Conservation (phyloP, 2,888 invertebrate genomes). For the Serripes groenlandicus region DNA sequence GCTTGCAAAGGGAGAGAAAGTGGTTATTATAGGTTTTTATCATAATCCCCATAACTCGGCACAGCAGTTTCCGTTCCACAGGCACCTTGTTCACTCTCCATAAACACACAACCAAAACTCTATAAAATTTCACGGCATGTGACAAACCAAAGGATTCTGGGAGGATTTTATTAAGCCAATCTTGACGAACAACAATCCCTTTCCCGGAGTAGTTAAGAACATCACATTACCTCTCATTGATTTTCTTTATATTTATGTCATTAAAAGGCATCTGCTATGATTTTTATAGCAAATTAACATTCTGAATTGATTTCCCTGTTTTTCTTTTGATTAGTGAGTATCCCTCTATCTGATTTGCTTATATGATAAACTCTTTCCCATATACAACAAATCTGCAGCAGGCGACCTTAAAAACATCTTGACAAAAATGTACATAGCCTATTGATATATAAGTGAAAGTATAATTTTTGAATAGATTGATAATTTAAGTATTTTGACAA, state of each 20-base stretch:
- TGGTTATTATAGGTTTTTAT: too few species aligned
- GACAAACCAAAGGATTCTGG: slow-evolving; percentile 21
- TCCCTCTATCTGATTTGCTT: too few species aligned
- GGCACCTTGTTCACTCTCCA: neutral
- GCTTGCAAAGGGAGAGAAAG: too few species aligned
- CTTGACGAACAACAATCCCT: slow-evolving; percentile 13
- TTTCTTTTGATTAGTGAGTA: neutral
- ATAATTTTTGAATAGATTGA: too few species aligned
- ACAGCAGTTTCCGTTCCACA: too few species aligned
- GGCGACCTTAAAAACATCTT: too few species aligned
- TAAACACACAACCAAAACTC: neutral
- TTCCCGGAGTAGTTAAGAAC: slow-evolving; percentile 16
- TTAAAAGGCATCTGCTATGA: slow-evolving; percentile 6
- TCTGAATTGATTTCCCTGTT: neutral
- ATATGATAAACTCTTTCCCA: too few species aligned
- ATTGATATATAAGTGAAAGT: too few species aligned
- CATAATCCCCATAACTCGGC: too few species aligned
- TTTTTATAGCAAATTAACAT: slow-evolving; percentile 9
- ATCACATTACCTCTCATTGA: slow-evolving; percentile 10
- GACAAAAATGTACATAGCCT: too few species aligned
- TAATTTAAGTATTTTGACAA: neutral
- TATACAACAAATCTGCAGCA: too few species aligned
- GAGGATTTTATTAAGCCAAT: slow-evolving; percentile 24
- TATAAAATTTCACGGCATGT: slow-evolving; percentile 15
- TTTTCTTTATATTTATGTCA: slow-evolving; percentile 13